Base-by-base conservation (phyloP, 2,888 invertebrate species). In the Nomada ferruginata region DNA sequence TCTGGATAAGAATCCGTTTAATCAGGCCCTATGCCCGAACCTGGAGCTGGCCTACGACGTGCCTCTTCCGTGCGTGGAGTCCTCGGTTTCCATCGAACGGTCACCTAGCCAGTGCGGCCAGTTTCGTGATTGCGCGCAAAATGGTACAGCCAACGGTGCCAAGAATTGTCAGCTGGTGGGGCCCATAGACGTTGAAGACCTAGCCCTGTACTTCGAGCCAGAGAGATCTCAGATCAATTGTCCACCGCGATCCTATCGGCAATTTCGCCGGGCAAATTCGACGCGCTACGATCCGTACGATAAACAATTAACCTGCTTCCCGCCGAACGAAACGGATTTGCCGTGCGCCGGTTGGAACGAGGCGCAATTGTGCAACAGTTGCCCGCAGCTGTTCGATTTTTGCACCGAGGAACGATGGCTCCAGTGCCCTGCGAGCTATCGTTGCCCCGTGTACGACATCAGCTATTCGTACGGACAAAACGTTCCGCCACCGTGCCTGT, bases 321-420 rank as follows among this genome's bases (percentile, higher is more conserved):
- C 23, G 5, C 1, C 44, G 13, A 64, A 42, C 52, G 47, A 10
- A 0, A n/a, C 26, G 5, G 50, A 42, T 23, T 23, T 42, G 0
- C 23, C 29, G 7, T 7, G 42, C 11, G 11, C 11, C 9, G 42
- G n/a, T 13, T 83, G 83, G 86, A 20, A 18, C 44, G 70, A 52
- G 5, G 63, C n/a, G 0, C n/a, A 55, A 11, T 29, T 74, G 15
- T 61, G 82, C 23, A 26, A 76, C 68, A 11, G 55, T 0, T 72
- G 79, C 2, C 76, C 68, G 29, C 52, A 71, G 29, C 44, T 82
- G 5, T 90, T 90, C n/a, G 74, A 63, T 3, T 89, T 89, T 72
- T 93, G 93, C 65, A 88, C 88, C 44, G 93, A 93, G 77, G 76
- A 90, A 59, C 89, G 90, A 20, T 93, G 93, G 93, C 85, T 93